phyloP scores from a whole-genome alignment of 2,888 invertebrate genomes.

The Cybosia mesomella region DNA sequence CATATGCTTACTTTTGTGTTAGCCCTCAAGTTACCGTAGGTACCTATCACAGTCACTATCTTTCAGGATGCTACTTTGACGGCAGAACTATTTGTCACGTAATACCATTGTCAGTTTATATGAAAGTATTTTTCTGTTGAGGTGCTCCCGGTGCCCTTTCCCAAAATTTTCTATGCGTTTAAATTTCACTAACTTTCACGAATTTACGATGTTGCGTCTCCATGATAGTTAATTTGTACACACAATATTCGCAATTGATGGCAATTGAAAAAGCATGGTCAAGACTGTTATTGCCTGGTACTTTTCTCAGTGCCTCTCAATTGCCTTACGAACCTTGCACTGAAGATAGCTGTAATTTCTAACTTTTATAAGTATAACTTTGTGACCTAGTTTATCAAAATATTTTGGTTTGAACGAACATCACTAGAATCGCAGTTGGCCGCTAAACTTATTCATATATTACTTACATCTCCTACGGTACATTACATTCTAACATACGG shows the following conservation, averaged over 20 bases:
- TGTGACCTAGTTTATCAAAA: background rate
- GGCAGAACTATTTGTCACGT: background rate
- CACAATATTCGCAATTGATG: background rate
- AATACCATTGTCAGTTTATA: background rate
- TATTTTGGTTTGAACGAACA: conserved; percentile 20
- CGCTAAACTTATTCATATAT: conserved; percentile 31
- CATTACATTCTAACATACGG: conserved; percentile 29
- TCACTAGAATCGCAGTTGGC: conserved; percentile 26
- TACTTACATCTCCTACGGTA: conserved; percentile 20
- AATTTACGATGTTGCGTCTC: background rate
- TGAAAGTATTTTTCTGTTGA: background rate
- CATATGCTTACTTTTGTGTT: background rate
- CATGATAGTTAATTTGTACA: background rate
- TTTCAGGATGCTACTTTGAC: background rate
- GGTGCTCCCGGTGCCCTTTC: background rate
- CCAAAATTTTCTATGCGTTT: background rate
- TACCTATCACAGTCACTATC: background rate
- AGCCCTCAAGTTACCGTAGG: background rate
- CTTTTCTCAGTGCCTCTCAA: background rate
- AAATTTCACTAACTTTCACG: no score
- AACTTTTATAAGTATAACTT: background rate
- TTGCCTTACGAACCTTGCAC: background rate
- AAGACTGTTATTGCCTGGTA: background rate
- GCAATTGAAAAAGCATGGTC: background rate
- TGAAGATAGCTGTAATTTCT: background rate